Evolutionary conservation across 2,888 invertebrate genomes (phyloP).

Genomic region (Craniophora ligustri): DNA sequence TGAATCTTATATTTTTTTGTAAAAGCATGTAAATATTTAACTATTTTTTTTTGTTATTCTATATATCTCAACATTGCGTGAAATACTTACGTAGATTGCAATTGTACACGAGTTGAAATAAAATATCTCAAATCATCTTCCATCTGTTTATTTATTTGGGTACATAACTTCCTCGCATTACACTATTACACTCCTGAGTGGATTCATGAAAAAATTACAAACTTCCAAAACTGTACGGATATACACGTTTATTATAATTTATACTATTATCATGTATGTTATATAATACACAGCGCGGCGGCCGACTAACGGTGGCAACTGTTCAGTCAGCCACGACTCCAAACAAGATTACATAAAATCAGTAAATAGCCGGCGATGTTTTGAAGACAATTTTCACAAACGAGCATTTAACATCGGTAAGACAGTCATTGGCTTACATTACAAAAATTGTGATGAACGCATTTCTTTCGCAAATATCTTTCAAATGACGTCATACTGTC

Average conservation of each 20-base stretch:
- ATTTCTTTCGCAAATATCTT: background rate
- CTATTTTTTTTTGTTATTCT: no score
- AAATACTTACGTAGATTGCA: no score
- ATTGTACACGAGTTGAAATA: no score
- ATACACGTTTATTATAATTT: slow-evolving; percentile 56
- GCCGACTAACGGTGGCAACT: slow-evolving; percentile 19
- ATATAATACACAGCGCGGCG: slow-evolving; percentile 52
- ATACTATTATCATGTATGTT: slow-evolving; percentile 50
- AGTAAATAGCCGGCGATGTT: slow-evolving; percentile 32
- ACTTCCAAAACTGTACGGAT: slow-evolving; percentile 60
- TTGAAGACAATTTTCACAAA: slow-evolving; percentile 13
- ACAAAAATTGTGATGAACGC: slow-evolving; percentile 29
- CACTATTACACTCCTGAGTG: slow-evolving; percentile 66
- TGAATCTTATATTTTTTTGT: no score
- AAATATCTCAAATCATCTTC: slow-evolving; percentile 57
- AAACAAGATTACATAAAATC: slow-evolving; percentile 41
- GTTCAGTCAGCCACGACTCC: slow-evolving; percentile 32
- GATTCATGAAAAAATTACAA: slow-evolving; percentile 79
- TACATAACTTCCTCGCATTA: slow-evolving; percentile 73
- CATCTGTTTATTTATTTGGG: slow-evolving; percentile 76
- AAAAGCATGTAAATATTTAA: no score
- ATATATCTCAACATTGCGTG: no score
- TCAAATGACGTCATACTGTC: slow-evolving; percentile 13
- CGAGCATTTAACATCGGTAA: slow-evolving; percentile 5
- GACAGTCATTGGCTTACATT: slow-evolving; percentile 18